Evolutionary conservation across 2,888 invertebrate genomes (phyloP).

Genomic region (Spicauda simplicius): DNA sequence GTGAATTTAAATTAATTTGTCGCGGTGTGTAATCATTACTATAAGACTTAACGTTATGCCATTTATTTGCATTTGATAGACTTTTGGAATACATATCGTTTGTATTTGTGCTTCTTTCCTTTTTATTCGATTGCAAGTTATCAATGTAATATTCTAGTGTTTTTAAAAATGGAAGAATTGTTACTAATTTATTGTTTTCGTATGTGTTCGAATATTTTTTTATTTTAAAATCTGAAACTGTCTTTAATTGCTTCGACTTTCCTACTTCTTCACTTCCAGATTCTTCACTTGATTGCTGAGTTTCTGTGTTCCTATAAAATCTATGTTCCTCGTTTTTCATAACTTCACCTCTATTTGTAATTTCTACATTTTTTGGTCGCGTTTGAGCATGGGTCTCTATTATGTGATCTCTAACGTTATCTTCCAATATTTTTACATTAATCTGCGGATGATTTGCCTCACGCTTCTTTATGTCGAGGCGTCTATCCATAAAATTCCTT

Average conservation of each 20-base stretch:
- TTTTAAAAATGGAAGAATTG: conserved; percentile 68
- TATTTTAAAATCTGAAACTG: conserved; percentile 41
- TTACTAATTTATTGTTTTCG: conserved; percentile 52
- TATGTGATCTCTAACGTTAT: conserved; percentile 61
- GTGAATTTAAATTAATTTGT: conserved; percentile 54
- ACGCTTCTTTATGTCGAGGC: conserved; percentile 53
- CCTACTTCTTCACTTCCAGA: conserved; percentile 42
- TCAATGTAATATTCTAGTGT: conserved; percentile 61
- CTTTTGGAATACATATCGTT: conserved; percentile 61
- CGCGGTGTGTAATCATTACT: conserved; percentile 68
- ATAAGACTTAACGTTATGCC: conserved; percentile 73
- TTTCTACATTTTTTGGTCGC: conserved; percentile 59
- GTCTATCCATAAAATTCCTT: conserved; percentile 56
- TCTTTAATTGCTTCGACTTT: conserved; percentile 46
- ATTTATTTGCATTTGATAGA: conserved; percentile 63
- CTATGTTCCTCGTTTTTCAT: conserved; percentile 50
- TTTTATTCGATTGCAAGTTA: conserved; percentile 44
- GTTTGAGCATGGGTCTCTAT: conserved; percentile 60
- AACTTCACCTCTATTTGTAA: conserved; percentile 59
- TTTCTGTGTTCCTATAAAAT: conserved; percentile 56
- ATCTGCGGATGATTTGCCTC: conserved; percentile 54
- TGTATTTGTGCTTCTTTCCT: conserved; percentile 42
- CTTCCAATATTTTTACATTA: conserved; percentile 68
- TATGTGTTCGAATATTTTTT: conserved; percentile 45
- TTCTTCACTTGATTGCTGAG: conserved; percentile 46